phyloP scores from a whole-genome alignment of 1,140 invertebrate species.

The Brachionus calyciflorus region DNA sequence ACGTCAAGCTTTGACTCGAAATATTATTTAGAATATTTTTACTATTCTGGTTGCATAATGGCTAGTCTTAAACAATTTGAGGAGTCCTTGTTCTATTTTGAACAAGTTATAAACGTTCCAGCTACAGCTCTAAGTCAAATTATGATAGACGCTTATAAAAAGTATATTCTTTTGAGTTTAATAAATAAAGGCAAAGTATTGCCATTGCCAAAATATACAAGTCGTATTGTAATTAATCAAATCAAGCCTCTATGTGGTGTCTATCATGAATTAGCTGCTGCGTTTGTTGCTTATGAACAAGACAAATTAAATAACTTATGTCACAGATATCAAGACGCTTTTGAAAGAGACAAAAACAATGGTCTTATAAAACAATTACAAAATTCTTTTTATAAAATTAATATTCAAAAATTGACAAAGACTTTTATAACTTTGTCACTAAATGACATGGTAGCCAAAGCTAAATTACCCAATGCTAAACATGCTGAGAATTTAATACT shows the following conservation, averaged over 20 bases:
- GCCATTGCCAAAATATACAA: conserved; percentile 10
- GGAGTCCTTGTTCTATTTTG: conserved; percentile 86
- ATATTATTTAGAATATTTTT: conserved; percentile 88
- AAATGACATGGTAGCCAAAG: conserved; percentile 84
- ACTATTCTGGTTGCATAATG: conserved; percentile 96
- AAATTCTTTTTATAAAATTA: conserved; percentile 85
- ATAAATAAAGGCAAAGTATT: conserved; percentile 83
- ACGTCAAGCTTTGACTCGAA: conserved; percentile 79
- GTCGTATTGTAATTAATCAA: conserved; percentile 19
- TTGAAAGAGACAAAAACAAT: conserved; percentile 67
- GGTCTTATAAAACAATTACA: conserved; percentile 72
- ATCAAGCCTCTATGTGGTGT: conserved; percentile 22
- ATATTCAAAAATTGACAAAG: conserved; percentile 92
- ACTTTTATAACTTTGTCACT: conserved; percentile 92
- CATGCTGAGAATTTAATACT: conserved; percentile 91
- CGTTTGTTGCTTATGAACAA: conserved; percentile 7
- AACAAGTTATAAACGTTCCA: conserved; percentile 80
- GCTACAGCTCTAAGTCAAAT: conserved; percentile 89
- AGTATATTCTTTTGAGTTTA: conserved; percentile 84
- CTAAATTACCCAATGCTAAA: conserved; percentile 74
- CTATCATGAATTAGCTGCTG: conserved; percentile 16
- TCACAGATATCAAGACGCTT: background rate
- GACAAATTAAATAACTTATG: conserved; percentile 13
- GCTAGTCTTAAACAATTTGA: conserved; percentile 86
- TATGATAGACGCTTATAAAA: conserved; percentile 94